phyloP scores from a whole-genome alignment of 2,113 vertebrate genomes.

The Lycaon pictus region DNA sequence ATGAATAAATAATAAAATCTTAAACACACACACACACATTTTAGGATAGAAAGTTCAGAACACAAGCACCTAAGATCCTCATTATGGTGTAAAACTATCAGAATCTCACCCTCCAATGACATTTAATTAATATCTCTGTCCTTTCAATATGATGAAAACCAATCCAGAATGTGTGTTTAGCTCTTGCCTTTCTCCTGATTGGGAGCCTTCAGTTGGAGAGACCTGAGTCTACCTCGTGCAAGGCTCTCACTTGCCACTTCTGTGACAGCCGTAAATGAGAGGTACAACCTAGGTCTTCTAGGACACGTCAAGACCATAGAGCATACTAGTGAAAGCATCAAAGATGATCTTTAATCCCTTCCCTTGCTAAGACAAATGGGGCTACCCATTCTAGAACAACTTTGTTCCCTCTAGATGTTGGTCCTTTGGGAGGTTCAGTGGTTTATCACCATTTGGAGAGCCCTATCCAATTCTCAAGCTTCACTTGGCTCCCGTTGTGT shows the following conservation, averaged over 20 bases:
- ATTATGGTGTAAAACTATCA: background rate
- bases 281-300: background rate
- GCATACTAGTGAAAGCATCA: background rate
- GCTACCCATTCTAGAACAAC: background rate
- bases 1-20: too few species aligned
- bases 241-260: background rate
- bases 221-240: background rate
- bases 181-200: background rate
- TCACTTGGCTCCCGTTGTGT: background rate
- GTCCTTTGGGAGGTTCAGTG: background rate
- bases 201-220: background rate
- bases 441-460: background rate
- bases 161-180: constrained; percentile 9
- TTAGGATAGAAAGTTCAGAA: background rate
- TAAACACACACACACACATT: background rate
- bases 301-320: background rate
- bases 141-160: background rate
- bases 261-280: background rate
- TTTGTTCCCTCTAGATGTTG: background rate
- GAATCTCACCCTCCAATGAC: background rate
- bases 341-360: background rate
- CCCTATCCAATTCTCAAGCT: background rate
- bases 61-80: background rate
- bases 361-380: background rate
- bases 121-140: background rate